These are phyloP conservation scores for Brachionus rubens DNA, from an alignment of 1,140 invertebrate genomes.

Conservation along the genomic window DNA sequence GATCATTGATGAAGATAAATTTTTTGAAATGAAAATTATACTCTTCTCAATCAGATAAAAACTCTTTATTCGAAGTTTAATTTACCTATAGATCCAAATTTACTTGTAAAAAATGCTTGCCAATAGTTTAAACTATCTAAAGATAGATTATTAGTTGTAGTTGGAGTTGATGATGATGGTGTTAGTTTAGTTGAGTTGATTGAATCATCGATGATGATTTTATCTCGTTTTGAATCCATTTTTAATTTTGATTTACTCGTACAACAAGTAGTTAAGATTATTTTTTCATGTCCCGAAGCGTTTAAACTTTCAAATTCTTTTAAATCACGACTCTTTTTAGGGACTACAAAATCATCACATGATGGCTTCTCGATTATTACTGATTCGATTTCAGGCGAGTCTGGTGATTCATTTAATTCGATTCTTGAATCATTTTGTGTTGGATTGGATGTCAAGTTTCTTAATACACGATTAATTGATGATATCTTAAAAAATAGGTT, in stretches of 20 bases:
- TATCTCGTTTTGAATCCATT: neutral
- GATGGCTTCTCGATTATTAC: slow-evolving; percentile 1
- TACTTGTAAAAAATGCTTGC: slow-evolving; percentile 22
- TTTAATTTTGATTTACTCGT: neutral
- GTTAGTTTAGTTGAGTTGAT: no score
- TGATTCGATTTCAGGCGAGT: slow-evolving; percentile 2
- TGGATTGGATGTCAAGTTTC: slow-evolving; percentile 33
- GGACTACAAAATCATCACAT: neutral
- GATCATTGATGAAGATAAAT: no score
- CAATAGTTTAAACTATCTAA: neutral
- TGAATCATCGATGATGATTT: no score
- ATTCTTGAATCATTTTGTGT: neutral
- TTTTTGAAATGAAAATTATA: no score
- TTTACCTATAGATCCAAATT: slow-evolving; percentile 23
- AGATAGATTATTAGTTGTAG: no score
- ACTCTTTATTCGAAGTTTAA: neutral
- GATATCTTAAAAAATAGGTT: slow-evolving; percentile 39
- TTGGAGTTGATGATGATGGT: no score
- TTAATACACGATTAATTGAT: slow-evolving; percentile 46
- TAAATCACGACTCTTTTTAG: slow-evolving; percentile 29
- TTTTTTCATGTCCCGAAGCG: neutral
- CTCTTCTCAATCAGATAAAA: slow-evolving; percentile 9
- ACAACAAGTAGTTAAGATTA: neutral
- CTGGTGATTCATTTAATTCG: neutral
- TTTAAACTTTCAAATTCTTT: slow-evolving; percentile 43